These are phyloP conservation scores for Crenichthys baileyi DNA, from an alignment of 2,797 vertebrate genomes.

Conservation along the genomic window DNA sequence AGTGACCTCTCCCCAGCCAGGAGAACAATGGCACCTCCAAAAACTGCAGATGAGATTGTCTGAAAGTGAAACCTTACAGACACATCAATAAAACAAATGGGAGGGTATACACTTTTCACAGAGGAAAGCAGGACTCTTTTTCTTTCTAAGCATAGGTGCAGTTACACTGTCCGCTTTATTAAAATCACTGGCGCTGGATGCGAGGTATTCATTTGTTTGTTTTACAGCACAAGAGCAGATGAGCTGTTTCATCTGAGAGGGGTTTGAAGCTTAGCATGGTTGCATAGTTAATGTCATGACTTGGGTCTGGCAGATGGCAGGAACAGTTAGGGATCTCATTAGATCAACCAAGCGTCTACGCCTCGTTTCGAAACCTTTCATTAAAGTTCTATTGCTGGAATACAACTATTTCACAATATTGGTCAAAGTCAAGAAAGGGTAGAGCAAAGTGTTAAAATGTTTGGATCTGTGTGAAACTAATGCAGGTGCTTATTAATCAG, in stretches of 20 bases:
- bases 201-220: constrained; percentile 46
- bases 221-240: constrained; percentile 54
- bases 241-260: constrained; percentile 64
- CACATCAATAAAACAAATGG: constrained; percentile 69
- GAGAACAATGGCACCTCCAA: constrained; percentile 69
- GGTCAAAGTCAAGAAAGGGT: constrained; percentile 80
- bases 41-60: constrained; percentile 74
- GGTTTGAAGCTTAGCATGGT: constrained; percentile 73
- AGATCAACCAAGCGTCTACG: constrained; percentile 83
- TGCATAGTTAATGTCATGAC: constrained; percentile 85
- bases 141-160: constrained; percentile 7
- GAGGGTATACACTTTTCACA: constrained; percentile 51
- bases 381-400: constrained; percentile 82
- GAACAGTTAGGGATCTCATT: constrained; percentile 88
- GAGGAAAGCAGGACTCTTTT: constrained; percentile 22
- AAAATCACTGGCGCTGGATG: constrained; percentile 20
- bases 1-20: constrained; percentile 71
- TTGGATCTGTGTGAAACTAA: constrained; percentile 57
- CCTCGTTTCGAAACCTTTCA: constrained; percentile 83
- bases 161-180: constrained; percentile 15
- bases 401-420: constrained; percentile 73
- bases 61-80: constrained; percentile 63
- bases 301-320: constrained; percentile 86
- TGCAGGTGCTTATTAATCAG: constrained; percentile 47
- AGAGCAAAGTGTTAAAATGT: constrained; percentile 69